Evolutionary conservation across 2,888 invertebrate species (phyloP), one percentile per base, ranked within the genome.

Genomic region (Athalia rosae): DNA sequence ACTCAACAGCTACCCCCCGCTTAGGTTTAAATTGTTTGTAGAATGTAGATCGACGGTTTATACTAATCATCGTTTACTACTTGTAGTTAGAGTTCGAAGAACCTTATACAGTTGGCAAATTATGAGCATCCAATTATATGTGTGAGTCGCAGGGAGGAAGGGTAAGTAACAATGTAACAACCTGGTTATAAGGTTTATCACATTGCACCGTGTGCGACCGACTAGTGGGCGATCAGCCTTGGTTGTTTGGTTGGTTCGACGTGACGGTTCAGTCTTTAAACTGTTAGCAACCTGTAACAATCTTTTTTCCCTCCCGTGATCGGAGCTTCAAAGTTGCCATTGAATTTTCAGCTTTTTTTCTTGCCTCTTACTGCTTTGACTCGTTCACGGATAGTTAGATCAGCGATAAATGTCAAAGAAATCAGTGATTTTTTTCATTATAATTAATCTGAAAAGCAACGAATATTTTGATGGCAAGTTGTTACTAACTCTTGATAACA

Each of bases 121-220:
- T 28, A 28, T 28, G 28, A 28, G 28, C 28, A 28, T 28, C 28
- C 28, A 28, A 28, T 28, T 28, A 28, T 28, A 66, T 15, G 50
- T 28, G 28, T 48, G 50, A 15, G 45, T 48, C 15, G n/a, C n/a
- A n/a, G 15, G 66, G 4, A 50, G 50, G 28, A 15, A 50, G 8
- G 53, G 50, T 8, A 9, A 58, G 9, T 28, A 0, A 7, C 7
- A 41, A 48, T 66, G 67, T 67, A 11, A 11, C 13, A 71, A 15
- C 71, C 71, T 71, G 71, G 71, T 71, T 71, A 58, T 58, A 45
- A 43, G 58, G 71, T 56, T 58, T 71, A 71, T 71, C 56, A 43
- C 71, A 58, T 58, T 58, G 6, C 7, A 43, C 41, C 53, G 41
- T 9, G 58, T 58, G 45, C 15, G 56, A 58, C 13, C 45, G 58